phyloP scores from a whole-genome alignment of 2,113 vertebrate genomes.

The Nyctibius bracteatus region DNA sequence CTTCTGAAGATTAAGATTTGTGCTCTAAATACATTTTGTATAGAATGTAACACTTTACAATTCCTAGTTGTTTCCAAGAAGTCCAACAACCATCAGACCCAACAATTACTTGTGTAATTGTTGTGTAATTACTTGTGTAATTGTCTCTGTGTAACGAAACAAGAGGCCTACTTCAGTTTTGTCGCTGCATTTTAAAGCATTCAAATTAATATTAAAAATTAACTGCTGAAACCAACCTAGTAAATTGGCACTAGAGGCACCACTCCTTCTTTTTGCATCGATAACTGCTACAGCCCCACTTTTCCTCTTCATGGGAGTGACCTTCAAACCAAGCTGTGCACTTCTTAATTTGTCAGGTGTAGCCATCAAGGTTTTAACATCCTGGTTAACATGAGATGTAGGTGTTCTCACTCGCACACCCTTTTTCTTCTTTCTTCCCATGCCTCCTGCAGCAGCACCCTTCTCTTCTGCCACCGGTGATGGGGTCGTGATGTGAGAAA shows the following conservation, averaged over 20 bases:
- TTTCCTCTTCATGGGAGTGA: conserved; percentile 49
- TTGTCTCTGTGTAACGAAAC: not conserved
- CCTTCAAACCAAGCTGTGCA: conserved; percentile 36
- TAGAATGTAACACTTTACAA: not conserved
- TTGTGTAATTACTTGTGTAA: too few species aligned
- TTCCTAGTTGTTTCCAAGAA: not conserved
- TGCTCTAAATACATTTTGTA: not conserved
- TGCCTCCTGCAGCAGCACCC: not conserved
- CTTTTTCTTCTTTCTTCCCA: not conserved
- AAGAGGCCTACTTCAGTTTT: not conserved
- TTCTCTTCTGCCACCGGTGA: conserved; percentile 47
- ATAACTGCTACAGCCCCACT: conserved; percentile 54
- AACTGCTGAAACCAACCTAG: conserved; percentile 71
- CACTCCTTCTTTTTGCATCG: conserved; percentile 73
- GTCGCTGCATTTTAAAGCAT: not conserved
- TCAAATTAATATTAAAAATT: not conserved
- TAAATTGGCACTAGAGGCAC: conserved; percentile 81
- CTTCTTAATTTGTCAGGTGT: conserved; percentile 54
- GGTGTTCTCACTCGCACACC: not conserved
- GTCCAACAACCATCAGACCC: not conserved
- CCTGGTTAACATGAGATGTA: not conserved
- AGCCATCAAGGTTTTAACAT: not conserved
- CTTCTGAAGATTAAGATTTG: not conserved
- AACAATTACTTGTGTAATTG: too few species aligned
- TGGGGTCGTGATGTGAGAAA: conserved; percentile 69